Evolutionary conservation across 2,113 vertebrate genomes (phyloP).

Genomic region (Oostethus manadensis): DNA sequence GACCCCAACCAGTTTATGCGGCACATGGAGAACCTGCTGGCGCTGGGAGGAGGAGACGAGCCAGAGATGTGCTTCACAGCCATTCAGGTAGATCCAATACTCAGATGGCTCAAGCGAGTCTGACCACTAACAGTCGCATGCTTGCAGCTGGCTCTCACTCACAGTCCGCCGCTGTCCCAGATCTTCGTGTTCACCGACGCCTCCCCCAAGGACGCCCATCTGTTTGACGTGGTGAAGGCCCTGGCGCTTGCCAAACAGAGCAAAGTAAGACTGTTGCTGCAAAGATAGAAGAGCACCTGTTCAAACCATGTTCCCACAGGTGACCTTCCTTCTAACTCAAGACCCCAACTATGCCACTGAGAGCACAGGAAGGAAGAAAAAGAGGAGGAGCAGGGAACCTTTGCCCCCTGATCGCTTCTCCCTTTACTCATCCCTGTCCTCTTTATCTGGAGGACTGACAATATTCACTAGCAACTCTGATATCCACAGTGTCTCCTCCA

Average conservation of each 20-base stretch:
- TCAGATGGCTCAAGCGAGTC: neutral
- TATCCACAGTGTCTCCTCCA: conserved; percentile 71
- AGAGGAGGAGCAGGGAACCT: conserved; percentile 54
- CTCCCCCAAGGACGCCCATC: conserved; percentile 78
- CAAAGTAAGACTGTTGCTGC: conserved; percentile 61
- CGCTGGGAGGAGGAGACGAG: conserved; percentile 81
- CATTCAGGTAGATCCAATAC: conserved; percentile 67
- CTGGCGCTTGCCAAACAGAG: conserved; percentile 74
- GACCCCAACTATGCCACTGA: conserved; percentile 58
- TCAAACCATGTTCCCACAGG: conserved; percentile 53
- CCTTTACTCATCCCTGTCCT: conserved; percentile 75
- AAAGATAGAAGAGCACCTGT: neutral
- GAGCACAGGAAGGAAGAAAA: conserved; percentile 19
- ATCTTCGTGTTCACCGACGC: conserved; percentile 87
- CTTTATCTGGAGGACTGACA: conserved; percentile 78
- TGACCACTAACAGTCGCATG: conserved; percentile 1
- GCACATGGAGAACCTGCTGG: conserved; percentile 68
- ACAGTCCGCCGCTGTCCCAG: conserved; percentile 80
- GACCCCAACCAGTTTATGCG: conserved; percentile 76
- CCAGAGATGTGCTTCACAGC: conserved; percentile 87
- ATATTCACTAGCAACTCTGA: conserved; percentile 80
- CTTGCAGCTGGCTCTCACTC: conserved; percentile 77
- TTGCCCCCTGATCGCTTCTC: conserved; percentile 75
- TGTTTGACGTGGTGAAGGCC: conserved; percentile 74
- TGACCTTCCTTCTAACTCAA: conserved; percentile 82